Evolutionary conservation across 2,888 invertebrate genomes (phyloP), one percentile per base, ranked within the genome.

Genomic region (Pheosia gnoma): DNA sequence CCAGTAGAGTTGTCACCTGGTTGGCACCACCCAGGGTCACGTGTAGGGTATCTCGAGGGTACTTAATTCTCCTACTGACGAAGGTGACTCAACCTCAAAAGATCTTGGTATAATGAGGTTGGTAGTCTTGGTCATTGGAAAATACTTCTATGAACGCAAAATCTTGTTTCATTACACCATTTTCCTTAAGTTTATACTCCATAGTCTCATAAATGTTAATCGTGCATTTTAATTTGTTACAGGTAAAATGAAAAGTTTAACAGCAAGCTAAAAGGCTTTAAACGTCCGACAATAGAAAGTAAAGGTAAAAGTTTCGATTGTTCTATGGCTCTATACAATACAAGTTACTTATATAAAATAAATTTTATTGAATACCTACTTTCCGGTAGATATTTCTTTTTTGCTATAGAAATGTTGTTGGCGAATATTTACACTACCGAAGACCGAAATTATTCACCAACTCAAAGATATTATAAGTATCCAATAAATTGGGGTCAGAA

Each of bases 181-280:
- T 51, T 25, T 51, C 8, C 13, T 51, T 51, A 13, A 49, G 5
- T 13, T 25, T 25, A 6, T n/a, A 9, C n/a, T 47, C 11, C 47
- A 47, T 11, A 47, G 11, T 47, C n/a, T 11, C 11, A n/a, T n/a
- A n/a, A 47, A n/a, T 47, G n/a, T 11, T n/a, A 47, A 47, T n/a
- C 4, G 47, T 9, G 8, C n/a, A n/a, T n/a, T 45, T 45, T 45
- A 38, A 63, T 57, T 81, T 80, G 75, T 81, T 81, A 37, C 80
- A 82, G 82, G 82, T 82, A 82, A 72, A 59, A 62, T 63, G 10
- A n/a, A 10, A 11, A 2, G 0, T 11, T 37, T 10, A 53, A 9
- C 53, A 11, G 37, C 25, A 25, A 37, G 10, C 53, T 8, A 51
- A 25, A 8, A 37, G 3, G 5, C 41, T n/a, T 41, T 41, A 43